phyloP scores from a whole-genome alignment of 2,888 invertebrate genomes.

The Rhagonycha lutea region DNA sequence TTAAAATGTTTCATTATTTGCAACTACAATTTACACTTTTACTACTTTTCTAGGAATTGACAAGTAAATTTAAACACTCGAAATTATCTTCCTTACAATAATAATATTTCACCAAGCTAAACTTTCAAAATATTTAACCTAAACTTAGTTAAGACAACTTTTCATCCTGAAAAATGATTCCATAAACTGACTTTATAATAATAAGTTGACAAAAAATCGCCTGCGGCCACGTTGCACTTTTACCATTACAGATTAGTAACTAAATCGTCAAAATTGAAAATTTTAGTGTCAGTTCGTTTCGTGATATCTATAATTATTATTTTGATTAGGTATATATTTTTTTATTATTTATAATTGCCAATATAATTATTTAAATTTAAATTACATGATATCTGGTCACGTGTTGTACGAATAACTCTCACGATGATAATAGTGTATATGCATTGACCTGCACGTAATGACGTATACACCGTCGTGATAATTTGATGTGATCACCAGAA shows the following conservation, averaged over 20 bases:
- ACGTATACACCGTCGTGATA: constrained; percentile 25
- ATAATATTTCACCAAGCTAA: too few relatives aligned
- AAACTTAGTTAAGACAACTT: too few relatives aligned
- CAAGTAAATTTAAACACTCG: too few relatives aligned
- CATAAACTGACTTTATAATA: too few relatives aligned
- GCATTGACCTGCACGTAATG: constrained; percentile 20
- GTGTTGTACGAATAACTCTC: constrained; percentile 12
- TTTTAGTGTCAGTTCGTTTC: background rate
- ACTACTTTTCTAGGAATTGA: too few relatives aligned
- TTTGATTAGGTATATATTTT: background rate
- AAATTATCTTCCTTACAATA: too few relatives aligned
- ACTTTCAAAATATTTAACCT: too few relatives aligned
- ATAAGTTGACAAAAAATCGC: too few relatives aligned
- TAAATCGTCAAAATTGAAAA: background rate
- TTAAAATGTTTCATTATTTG: too few relatives aligned
- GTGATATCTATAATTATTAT: background rate
- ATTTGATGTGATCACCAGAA: constrained; percentile 21
- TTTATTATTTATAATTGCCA: background rate
- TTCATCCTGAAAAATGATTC: too few relatives aligned
- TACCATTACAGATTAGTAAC: background rate
- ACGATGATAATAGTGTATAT: constrained; percentile 5
- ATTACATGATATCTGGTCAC: constrained; percentile 18
- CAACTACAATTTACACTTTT: too few relatives aligned
- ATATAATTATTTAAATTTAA: background rate
- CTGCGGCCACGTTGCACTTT: background rate